These are phyloP conservation scores for Babylonia areolata DNA, from an alignment of 1,140 invertebrate genomes.

Conservation along the genomic window DNA sequence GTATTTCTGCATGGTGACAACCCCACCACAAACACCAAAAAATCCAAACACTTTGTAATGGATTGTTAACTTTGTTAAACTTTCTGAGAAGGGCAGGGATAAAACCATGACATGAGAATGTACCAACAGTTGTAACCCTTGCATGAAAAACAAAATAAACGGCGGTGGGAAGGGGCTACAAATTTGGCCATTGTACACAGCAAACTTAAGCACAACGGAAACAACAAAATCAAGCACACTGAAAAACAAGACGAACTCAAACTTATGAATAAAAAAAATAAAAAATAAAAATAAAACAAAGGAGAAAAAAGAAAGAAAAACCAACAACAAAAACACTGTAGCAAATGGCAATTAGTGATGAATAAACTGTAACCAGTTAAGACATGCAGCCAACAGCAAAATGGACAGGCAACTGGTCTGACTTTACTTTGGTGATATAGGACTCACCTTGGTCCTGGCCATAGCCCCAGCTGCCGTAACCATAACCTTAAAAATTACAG, in stretches of 20 bases:
- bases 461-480: constrained; percentile 72
- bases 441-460: constrained; percentile 83
- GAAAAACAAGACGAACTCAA: not conserved
- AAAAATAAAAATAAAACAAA: not conserved
- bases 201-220: not conserved
- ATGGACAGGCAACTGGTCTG: not conserved
- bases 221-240: not conserved
- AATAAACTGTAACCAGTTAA: not conserved
- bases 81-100: too few relatives aligned
- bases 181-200: too few relatives aligned
- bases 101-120: too few relatives aligned
- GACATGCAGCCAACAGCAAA: constrained; percentile 2
- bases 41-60: too few relatives aligned
- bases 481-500: constrained; percentile 56
- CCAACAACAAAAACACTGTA: not conserved
- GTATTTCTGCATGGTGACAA: too few relatives aligned
- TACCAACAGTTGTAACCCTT: too few relatives aligned
- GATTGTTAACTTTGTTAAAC: too few relatives aligned
- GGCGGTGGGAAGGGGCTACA: too few relatives aligned
- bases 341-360: not conserved
- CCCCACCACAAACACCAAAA: too few relatives aligned
- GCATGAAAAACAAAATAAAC: too few relatives aligned
- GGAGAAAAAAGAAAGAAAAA: not conserved
- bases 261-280: too few relatives aligned
- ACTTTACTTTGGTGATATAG: constrained; percentile 1